phyloP scores from a whole-genome alignment of 2,113 vertebrate species.

The Lasiurus borealis region DNA sequence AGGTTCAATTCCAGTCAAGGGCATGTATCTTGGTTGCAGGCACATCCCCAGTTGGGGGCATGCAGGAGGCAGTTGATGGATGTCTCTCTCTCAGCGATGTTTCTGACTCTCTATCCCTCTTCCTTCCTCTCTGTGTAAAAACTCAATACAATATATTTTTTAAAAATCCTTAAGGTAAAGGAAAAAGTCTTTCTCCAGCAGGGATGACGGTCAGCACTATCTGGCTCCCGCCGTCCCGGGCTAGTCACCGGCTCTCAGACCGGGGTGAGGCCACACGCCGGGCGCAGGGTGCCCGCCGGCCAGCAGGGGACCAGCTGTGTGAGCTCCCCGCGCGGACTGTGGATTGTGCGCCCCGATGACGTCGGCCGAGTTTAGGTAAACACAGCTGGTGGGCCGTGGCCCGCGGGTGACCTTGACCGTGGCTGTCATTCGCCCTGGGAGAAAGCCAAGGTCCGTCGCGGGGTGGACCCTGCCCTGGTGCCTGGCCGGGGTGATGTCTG shows the following conservation, averaged over 20 bases:
- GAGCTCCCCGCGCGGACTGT: neutral
- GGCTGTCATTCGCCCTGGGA: neutral
- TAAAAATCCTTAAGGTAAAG: neutral
- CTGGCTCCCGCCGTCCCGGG: neutral
- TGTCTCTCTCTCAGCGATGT: too few species aligned
- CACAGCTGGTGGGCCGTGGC: neutral
- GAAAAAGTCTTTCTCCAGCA: neutral
- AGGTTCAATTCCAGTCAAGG: too few species aligned
- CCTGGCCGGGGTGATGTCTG: neutral
- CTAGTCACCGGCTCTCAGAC: neutral
- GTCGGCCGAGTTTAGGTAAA: neutral
- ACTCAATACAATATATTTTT: too few species aligned
- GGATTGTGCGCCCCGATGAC: neutral
- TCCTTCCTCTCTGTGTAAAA: too few species aligned
- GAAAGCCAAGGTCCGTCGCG: rapidly evolving
- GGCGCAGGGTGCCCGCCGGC: neutral
- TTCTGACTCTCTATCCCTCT: too few species aligned
- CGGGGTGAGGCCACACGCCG: neutral
- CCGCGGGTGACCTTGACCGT: neutral
- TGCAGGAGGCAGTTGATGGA: too few species aligned
- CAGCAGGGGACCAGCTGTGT: neutral
- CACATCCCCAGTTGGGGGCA: too few species aligned
- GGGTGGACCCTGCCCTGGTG: neutral
- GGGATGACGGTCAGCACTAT: neutral
- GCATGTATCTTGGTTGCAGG: too few species aligned